Conservation (phyloP, 2,113 vertebrate species). For the Hippocampus comes region DNA sequence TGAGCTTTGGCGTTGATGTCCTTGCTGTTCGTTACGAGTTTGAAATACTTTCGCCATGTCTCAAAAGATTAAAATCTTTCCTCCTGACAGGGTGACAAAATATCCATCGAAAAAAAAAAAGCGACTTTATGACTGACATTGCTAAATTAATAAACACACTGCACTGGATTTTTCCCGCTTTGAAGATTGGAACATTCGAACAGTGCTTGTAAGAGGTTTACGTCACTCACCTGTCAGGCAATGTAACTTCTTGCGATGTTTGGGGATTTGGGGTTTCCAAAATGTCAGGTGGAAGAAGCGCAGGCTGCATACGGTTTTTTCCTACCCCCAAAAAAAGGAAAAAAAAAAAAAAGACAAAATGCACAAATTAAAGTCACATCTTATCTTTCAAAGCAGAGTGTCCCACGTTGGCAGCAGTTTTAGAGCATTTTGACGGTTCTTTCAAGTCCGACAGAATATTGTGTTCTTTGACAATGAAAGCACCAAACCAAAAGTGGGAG, state of each 20-base stretch:
- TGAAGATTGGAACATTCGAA: not conserved
- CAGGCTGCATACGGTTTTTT: conserved; percentile 20
- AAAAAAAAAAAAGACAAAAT: conserved; percentile 9
- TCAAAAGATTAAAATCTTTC: conserved; percentile 30
- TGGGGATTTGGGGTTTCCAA: not conserved
- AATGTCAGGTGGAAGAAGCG: conserved; percentile 15
- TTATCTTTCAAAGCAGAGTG: no score
- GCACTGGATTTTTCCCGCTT: not conserved
- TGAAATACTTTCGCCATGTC: conserved; percentile 32
- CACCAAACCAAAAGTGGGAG: no score
- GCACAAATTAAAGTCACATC: not conserved
- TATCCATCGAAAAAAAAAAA: not conserved
- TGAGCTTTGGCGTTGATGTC: conserved; percentile 19
- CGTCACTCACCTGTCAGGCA: conserved; percentile 36
- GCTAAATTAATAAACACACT: conserved; percentile 2
- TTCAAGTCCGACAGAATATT: no score
- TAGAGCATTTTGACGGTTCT: no score
- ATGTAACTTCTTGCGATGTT: conserved; percentile 7
- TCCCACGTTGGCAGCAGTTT: no score
- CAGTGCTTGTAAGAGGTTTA: conserved; percentile 2
- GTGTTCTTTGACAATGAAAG: no score
- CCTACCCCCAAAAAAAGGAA: conserved; percentile 19
- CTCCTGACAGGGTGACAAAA: not conserved
- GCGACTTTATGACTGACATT: not conserved
- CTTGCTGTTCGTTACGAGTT: conserved; percentile 5